Evolutionary conservation across 2,113 vertebrate species (phyloP), one percentile per base, ranked within the genome.

Genomic region (Saimiri boliviensis): DNA sequence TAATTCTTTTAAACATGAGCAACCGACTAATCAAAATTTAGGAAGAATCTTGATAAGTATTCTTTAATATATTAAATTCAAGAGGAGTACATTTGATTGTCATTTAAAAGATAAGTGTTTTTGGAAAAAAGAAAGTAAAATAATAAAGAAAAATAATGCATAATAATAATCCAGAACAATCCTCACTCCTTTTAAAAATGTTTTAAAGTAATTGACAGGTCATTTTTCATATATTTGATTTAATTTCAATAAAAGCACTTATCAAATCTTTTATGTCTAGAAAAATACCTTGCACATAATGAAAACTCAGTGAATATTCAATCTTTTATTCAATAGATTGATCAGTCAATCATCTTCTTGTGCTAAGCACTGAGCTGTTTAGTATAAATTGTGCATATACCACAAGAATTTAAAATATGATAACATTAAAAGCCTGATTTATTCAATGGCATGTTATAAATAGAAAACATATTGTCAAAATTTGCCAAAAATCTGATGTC

Each of bases 41-140:
- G 42, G 4, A 91, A 74, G 76, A 85, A 45, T 86, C 2, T 83
- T 66, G 1, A 11, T 82, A 83, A 56, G 8, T 77, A 37, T 95
- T 96, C 19, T 77, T 96, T 88, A 71, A 79, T 73, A 68, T 80
- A 70, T 45, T 90, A 96, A 85, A 82, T 68, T 92, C 40, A 87
- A 5, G 80, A 76, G 14, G 60, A 84, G 71, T 92, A 70, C 19
- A 35, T 63, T 93, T 47, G 40, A 83, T 32, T 8, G 40, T 66
- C 12, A 80, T 56, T 93, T 88, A 77, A 49, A 91, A 91, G n/a
- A 70, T 81, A 94, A 27, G 4, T 73, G 32, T 23, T 89, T 70
- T 89, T 82, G 13, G 3, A 42, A 91, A 91, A 89, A 85, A 37
- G 30, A 54, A 93, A 40, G 19, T 5, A 76, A 88, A 90, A 60